These are phyloP conservation scores for Liolophura sinensis DNA, from an alignment of 1,140 invertebrate species.

Conservation along the genomic window DNA sequence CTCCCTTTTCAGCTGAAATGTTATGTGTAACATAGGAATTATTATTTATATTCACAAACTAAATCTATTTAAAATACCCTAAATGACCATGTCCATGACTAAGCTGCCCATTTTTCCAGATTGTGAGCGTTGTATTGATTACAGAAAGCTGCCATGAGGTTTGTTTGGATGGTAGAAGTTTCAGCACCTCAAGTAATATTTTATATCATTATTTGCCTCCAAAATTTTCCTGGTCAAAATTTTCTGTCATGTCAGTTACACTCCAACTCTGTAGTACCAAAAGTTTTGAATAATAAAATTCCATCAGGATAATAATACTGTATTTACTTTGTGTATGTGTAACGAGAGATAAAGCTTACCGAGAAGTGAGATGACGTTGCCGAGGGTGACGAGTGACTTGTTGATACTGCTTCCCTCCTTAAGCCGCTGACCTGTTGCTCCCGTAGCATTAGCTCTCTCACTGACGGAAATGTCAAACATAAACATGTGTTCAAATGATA, in stretches of 20 bases:
- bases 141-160: no score
- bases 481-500: not conserved
- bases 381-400: constrained; percentile 86
- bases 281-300: no score
- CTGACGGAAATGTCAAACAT: constrained; percentile 63
- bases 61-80: not conserved
- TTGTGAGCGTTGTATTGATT: no score
- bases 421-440: constrained; percentile 65
- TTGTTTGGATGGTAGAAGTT: no score
- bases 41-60: not conserved
- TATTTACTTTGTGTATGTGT: no score
- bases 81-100: no score
- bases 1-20: constrained; percentile 43
- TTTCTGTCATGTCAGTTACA: no score
- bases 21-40: constrained; percentile 7
- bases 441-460: constrained; percentile 66
- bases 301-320: no score
- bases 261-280: no score
- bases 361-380: constrained; percentile 77
- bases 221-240: not conserved
- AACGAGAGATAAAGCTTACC: constrained; percentile 59
- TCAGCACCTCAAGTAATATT: no score
- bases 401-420: constrained; percentile 93
- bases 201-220: no score
- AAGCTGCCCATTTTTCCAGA: no score